Base-by-base conservation (phyloP, 2,113 vertebrate species). In the Megaceryle torquata region DNA sequence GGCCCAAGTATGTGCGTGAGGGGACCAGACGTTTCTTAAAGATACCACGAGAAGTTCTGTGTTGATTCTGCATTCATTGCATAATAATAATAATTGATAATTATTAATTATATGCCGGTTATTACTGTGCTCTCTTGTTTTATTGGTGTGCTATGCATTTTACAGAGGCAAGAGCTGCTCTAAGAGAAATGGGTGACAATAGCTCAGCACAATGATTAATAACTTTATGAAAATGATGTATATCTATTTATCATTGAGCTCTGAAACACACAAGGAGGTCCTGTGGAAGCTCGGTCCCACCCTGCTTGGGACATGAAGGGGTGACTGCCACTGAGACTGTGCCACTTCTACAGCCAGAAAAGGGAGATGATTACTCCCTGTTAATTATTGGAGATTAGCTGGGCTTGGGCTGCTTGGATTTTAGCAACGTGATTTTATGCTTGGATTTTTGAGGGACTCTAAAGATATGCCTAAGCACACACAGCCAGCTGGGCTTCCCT, bases 81-180 rank as follows among this genome's bases (percentile, higher is more conserved):
- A 51, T 51, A 51, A 51, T 50, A 21, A 50, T 24, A 50, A 50
- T 25, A 51, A 94, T 89, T 94, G 88, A 89, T 74, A 91, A 72
- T 88, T 95, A 93, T 95, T 88, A 93, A 96, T 97, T 93, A 88
- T 57, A 61, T 84, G 70, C 83, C 9, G 0, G 80, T 91, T 91
- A 67, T 81, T 95, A 81, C 46, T 70, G 17, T 5, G 0, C 19
- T 7, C 18, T 88, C 81, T 82, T 59, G 35, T 92, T 96, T 74
- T 85, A 72, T 61, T 87, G 81, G 53, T 5, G 1, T 87, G 88
- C 77, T 86, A 26, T 71, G 81, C 44, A 69, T 84, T 75, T 90
- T n/a, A 86, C 46, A 83, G 78, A 92, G 65, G 77, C 37, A 91
- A 89, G 69, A 89, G 44, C 41, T 33, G 15, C 88, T 90, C 79